These are phyloP conservation scores for Diacarnus erythraeanus DNA, from an alignment of 37 sponge, comb jelly and placozoan genomes.

Conservation along the genomic window DNA sequence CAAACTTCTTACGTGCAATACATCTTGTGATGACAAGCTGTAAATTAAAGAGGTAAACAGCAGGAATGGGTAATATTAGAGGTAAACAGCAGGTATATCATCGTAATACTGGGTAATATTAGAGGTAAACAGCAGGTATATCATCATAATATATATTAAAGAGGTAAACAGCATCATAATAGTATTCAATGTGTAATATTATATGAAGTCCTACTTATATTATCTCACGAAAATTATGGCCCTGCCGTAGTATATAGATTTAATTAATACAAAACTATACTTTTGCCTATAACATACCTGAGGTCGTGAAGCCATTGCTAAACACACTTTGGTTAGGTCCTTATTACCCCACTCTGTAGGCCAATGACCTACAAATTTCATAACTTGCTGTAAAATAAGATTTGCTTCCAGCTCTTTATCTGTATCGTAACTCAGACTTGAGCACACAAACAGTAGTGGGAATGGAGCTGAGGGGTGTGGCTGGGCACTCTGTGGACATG, in stretches of 20 bases:
- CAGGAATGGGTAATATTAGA: too few species aligned
- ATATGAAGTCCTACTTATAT: too few species aligned
- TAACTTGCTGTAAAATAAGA: slow-evolving; percentile 8
- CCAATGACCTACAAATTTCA: slow-evolving; percentile 1
- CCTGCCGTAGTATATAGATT: too few species aligned
- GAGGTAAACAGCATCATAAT: too few species aligned
- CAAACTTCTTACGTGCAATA: background rate
- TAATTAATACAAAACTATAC: too few species aligned
- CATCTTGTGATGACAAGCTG: slow-evolving; percentile 5
- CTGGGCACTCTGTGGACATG: background rate
- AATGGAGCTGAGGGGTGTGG: slow-evolving; percentile 39
- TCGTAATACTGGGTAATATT: too few species aligned
- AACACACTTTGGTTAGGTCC: background rate
- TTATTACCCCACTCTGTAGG: slow-evolving; percentile 15
- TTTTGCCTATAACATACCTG: slow-evolving; percentile 40
- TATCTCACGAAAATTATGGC: too few species aligned
- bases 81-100: too few species aligned
- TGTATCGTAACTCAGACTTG: background rate
- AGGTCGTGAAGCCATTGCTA: slow-evolving; percentile 2
- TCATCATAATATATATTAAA: too few species aligned
- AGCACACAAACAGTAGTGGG: slow-evolving; percentile 68
- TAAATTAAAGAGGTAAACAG: background rate
- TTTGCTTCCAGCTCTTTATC: slow-evolving; percentile 3
- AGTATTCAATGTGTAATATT: too few species aligned
- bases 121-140: too few species aligned